Conservation (phyloP, 1,140 invertebrate genomes). For the Pteromalus puparum region DNA sequence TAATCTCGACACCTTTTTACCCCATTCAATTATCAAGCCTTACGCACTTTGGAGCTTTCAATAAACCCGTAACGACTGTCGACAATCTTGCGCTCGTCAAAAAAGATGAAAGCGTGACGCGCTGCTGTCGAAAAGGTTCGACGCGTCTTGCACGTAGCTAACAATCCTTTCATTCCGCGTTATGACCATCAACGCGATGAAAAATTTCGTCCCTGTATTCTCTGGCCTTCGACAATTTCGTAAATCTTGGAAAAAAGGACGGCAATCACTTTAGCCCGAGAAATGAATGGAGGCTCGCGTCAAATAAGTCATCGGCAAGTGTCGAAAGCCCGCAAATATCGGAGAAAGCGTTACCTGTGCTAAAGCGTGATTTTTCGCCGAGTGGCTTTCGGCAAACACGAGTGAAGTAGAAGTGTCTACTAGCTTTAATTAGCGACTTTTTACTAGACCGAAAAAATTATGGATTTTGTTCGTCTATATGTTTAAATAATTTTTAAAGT, state of each 20-base stretch:
- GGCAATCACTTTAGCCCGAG: neutral
- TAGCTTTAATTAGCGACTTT: no score
- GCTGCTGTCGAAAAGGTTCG: neutral
- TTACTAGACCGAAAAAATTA: no score
- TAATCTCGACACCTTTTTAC: neutral
- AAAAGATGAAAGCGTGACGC: neutral
- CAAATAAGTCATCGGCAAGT: neutral
- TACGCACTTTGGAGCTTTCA: neutral
- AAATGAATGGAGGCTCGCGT: neutral
- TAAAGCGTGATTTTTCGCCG: neutral
- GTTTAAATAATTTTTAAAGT: no score
- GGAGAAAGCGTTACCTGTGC: neutral
- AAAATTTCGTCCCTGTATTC: slow-evolving; percentile 1
- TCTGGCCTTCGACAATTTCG: slow-evolving; percentile 3
- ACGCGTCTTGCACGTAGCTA: neutral
- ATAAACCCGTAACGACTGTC: neutral
- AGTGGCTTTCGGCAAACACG: no score
- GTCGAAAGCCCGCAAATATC: neutral
- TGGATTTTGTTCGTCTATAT: no score
- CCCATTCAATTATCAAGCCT: neutral
- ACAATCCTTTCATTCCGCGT: neutral
- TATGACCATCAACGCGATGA: slow-evolving; percentile 14
- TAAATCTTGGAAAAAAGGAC: neutral
- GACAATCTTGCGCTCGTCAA: neutral
- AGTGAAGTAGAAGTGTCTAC: no score